phyloP scores from a whole-genome alignment of 2,113 vertebrate species.

The Hemicordylus capensis region DNA sequence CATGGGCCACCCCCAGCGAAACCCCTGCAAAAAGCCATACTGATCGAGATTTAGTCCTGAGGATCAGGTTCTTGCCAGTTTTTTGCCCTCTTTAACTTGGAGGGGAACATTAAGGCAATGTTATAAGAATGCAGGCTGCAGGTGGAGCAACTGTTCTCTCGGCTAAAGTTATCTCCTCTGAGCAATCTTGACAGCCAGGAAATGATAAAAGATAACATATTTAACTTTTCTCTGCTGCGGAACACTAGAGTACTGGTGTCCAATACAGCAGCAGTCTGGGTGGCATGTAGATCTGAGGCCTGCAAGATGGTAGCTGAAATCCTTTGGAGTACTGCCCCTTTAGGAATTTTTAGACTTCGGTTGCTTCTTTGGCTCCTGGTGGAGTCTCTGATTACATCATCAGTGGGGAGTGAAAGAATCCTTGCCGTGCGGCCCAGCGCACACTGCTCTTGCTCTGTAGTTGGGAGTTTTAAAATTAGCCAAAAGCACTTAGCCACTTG shows the following conservation, averaged over 20 bases:
- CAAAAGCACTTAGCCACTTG: conserved; percentile 8
- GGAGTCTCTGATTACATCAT: not conserved
- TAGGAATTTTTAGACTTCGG: not conserved
- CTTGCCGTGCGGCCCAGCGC: not conserved
- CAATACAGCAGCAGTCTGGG: not conserved
- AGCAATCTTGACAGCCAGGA: not conserved
- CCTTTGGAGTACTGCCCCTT: not conserved
- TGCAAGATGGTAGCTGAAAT: not conserved
- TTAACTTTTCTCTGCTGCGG: not conserved
- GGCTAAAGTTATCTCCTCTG: too few species aligned
- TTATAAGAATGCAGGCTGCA: not conserved
- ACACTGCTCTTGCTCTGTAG: not conserved
- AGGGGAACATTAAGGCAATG: not conserved
- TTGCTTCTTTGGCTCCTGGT: not conserved
- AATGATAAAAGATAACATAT: not conserved
- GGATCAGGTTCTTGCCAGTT: too few species aligned
- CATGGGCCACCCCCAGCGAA: too few species aligned
- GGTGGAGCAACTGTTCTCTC: not conserved
- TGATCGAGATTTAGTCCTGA: too few species aligned
- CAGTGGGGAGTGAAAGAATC: not conserved
- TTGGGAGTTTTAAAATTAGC: not conserved
- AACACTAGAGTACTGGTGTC: not conserved
- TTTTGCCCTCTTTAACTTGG: not conserved
- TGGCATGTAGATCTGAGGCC: too few species aligned
- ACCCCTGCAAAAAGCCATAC: too few species aligned